A percentile compares a stretch with the other conserved stretches of the same genome.
These are phyloP conservation scores for Cygnus olor DNA, from an alignment of 2,797 vertebrate species.

Conservation along the genomic window DNA sequence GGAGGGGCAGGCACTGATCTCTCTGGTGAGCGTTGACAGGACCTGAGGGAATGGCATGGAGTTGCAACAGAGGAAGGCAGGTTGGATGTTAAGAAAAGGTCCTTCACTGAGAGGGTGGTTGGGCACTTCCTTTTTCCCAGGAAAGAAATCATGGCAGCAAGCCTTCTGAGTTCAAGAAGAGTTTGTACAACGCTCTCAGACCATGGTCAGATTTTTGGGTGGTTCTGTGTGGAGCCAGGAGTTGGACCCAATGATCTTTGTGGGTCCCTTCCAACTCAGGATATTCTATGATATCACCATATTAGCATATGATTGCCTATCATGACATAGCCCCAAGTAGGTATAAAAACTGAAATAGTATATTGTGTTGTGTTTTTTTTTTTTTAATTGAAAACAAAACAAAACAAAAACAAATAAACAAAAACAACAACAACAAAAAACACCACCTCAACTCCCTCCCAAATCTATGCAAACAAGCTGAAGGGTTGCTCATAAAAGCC, in stretches of 20 bases:
- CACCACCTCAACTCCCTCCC: background rate
- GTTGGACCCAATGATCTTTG: too few relatives aligned
- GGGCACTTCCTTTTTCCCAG: background rate
- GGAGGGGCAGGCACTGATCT: too few relatives aligned
- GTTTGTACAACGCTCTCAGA: too few relatives aligned
- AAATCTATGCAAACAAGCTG: background rate
- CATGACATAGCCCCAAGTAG: background rate
- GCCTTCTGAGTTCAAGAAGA: too few relatives aligned
- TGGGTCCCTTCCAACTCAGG: too few relatives aligned
- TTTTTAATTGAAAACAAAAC: background rate
- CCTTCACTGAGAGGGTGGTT: background rate
- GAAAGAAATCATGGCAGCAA: background rate
- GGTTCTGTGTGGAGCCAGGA: too few relatives aligned
- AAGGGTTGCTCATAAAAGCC: background rate
- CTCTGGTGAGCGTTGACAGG: too few relatives aligned
- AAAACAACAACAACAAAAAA: background rate
- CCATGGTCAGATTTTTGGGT: too few relatives aligned
- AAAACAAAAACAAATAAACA: background rate
- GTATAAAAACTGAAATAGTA: background rate
- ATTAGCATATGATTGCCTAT: background rate
- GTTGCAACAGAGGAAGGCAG: background rate
- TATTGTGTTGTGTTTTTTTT: too few relatives aligned
- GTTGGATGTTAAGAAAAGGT: background rate
- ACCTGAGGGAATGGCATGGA: too few relatives aligned
- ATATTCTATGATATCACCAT: too few relatives aligned